These are phyloP conservation scores for Thymallus thymallus DNA, from an alignment of 2,113 vertebrate species.

Conservation along the genomic window DNA sequence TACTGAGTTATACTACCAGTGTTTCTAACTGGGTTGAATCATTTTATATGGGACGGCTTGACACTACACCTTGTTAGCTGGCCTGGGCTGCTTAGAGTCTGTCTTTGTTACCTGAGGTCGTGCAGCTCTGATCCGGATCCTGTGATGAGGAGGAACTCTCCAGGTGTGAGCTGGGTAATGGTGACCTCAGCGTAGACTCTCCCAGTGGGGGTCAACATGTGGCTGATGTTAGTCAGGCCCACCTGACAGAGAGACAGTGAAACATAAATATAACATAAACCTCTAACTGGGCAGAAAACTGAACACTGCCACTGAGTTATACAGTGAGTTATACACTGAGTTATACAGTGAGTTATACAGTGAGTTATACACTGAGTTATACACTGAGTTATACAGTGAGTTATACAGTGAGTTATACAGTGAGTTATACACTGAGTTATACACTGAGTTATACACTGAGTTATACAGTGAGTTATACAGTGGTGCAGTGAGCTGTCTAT, in stretches of 20 bases:
- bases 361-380: too few relatives aligned
- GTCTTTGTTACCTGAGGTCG: constrained; percentile 84
- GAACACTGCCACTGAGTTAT: not conserved
- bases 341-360: not conserved
- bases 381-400: not conserved
- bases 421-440: not conserved
- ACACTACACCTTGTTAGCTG: not conserved
- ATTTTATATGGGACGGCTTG: constrained; percentile 13
- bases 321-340: too few relatives aligned
- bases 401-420: not conserved
- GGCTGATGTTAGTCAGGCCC: constrained; percentile 93
- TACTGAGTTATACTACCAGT: constrained; percentile 17
- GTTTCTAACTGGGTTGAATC: not conserved
- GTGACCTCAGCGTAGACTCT: constrained; percentile 93
- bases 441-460: not conserved
- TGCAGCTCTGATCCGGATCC: constrained; percentile 95
- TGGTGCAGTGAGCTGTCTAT: not conserved
- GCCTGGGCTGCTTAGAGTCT: too few relatives aligned
- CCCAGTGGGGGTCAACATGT: constrained; percentile 92
- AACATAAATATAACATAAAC: too few relatives aligned
- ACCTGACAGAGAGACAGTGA: constrained; percentile 68
- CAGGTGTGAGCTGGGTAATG: constrained; percentile 82
- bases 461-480: not conserved
- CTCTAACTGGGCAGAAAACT: not conserved
- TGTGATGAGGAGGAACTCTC: constrained; percentile 90